Base-by-base conservation (phyloP, 2,113 vertebrate species). In the Murina feae region DNA sequence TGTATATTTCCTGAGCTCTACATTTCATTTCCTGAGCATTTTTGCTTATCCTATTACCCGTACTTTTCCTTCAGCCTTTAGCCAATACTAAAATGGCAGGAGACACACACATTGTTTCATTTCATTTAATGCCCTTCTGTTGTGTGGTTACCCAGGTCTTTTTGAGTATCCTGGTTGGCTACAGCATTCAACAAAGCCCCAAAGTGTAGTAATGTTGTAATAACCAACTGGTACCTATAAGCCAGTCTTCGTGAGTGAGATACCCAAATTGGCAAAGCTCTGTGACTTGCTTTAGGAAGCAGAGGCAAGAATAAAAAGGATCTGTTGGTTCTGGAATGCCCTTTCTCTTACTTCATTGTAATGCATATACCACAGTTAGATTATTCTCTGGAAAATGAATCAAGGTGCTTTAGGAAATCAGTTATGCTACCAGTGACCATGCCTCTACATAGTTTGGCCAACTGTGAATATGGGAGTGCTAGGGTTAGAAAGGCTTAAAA, bases 281-380 rank as follows among this genome's bases (percentile, higher is more conserved):
- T 5, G 2, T 90, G 49, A 58, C 49, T 75, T 91, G 37, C 58
- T 63, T 91, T n/a, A 63, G 58, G 71, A 80, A 35, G 18, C 35
- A 93, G 28, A 86, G 23, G 18, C 30, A 86, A 90, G 35, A 44
- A 80, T 71, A 81, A 71, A 81, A 90, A 47, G 9, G 4, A 86
- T 81, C 47, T 86, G 23, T 96, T 94, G 35, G 3, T 82, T 87
- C 58, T 84, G 44, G 17, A 93, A 95, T 74, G 68, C 2, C 88
- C 20, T 44, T 69, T 91, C 42, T 95, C 44, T 85, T 90, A 11
- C 84, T 91, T 92, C 65, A 90, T 10, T 35, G 47, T 85, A 76
- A 49, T n/a, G 76, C 69, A 32, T 81, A 81, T 60, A 81, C 72
- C 9, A 5, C n/a, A 87, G 32, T 92, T 66, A 66, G 5, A 68